Evolutionary conservation across 2,888 invertebrate genomes (phyloP).

Genomic region (Criorhina ranunculi): DNA sequence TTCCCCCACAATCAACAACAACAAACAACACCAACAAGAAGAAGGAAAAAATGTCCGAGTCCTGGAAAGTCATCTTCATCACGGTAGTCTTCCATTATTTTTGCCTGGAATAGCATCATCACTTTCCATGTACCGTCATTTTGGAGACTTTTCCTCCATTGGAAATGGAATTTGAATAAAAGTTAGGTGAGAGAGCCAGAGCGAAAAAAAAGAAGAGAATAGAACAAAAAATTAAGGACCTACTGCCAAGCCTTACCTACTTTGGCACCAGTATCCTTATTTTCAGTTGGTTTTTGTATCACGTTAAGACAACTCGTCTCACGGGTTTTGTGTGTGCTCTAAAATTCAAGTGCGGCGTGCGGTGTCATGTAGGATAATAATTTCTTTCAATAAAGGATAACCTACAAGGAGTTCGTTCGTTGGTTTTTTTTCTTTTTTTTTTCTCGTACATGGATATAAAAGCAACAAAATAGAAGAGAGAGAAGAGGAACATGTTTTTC

Average conservation of each 20-base stretch:
- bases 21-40: background rate
- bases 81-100: slow-evolving; percentile 32
- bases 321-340: slow-evolving; percentile 49
- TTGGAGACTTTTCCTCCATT: slow-evolving; percentile 67
- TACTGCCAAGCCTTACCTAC: slow-evolving; percentile 73
- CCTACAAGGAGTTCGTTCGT: slow-evolving; percentile 59
- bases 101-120: slow-evolving; percentile 29
- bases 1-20: no score
- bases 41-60: background rate
- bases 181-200: slow-evolving; percentile 18
- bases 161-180: slow-evolving; percentile 40
- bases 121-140: slow-evolving; percentile 36
- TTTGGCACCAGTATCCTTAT: slow-evolving; percentile 67
- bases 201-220: background rate
- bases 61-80: slow-evolving; percentile 8
- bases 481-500: slow-evolving; percentile 36
- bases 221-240: slow-evolving; percentile 41
- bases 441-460: slow-evolving; percentile 38
- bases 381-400: slow-evolving; percentile 50
- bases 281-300: slow-evolving; percentile 76
- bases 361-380: slow-evolving; percentile 60
- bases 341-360: slow-evolving; percentile 40
- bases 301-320: slow-evolving; percentile 68
- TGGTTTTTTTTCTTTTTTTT: no score
- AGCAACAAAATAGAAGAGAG: background rate